Evolutionary conservation across 2,888 invertebrate genomes (phyloP).

Genomic region (Allacma fusca): DNA sequence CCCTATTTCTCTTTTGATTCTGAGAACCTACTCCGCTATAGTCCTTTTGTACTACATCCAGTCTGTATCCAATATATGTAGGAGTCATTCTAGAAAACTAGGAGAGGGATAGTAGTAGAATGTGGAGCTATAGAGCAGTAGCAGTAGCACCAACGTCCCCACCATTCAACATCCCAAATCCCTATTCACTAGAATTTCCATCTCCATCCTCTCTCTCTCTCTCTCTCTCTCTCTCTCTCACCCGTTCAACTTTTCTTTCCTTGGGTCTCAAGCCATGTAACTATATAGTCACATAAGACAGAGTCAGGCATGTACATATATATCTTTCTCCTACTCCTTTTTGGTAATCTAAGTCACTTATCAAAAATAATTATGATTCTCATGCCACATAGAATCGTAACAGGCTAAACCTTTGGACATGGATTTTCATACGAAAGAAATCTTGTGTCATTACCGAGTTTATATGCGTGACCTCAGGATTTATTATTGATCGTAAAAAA

Average conservation of each 20-base stretch:
- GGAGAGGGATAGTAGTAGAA: neutral
- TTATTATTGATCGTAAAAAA: neutral
- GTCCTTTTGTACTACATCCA: constrained; percentile 21
- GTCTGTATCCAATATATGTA: neutral
- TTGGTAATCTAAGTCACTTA: neutral
- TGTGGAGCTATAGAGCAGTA: neutral
- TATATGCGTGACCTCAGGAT: constrained; percentile 13
- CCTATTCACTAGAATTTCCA: constrained; percentile 20
- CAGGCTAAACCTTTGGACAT: neutral
- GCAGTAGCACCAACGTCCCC: constrained; percentile 8
- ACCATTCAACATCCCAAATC: constrained; percentile 30
- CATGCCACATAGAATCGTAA: neutral
- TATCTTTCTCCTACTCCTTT: neutral
- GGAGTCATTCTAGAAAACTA: constrained; percentile 1
- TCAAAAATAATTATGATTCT: neutral
- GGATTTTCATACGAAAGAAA: neutral
- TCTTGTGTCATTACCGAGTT: constrained; percentile 22
- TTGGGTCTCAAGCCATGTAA: too few relatives aligned
- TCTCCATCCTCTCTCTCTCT: constrained; percentile 41
- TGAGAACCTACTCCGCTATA: constrained; percentile 23
- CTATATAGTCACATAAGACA: too few relatives aligned
- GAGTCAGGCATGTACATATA: too few relatives aligned
- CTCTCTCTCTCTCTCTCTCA: constrained; percentile 41
- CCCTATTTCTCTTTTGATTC: constrained; percentile 18
- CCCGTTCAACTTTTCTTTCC: constrained; percentile 13